Evolutionary conservation across 1,140 invertebrate genomes (phyloP).

Genomic region (Dinothrombium tinctorium): DNA sequence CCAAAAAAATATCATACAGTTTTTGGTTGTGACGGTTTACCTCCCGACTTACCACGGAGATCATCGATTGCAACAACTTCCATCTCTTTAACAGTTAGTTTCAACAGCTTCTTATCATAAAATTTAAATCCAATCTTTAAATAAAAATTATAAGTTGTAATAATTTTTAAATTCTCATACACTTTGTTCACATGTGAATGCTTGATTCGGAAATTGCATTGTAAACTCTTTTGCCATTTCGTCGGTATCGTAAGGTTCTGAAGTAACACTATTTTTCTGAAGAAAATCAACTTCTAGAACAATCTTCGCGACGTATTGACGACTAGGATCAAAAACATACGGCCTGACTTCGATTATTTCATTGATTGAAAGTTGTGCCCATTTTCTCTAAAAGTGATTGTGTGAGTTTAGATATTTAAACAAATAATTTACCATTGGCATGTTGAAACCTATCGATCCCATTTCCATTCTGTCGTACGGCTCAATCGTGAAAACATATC

Average conservation of each 20-base stretch:
- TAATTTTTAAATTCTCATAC: too few species aligned
- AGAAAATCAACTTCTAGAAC: constrained; percentile 74
- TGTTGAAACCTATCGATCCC: constrained; percentile 64
- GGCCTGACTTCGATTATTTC: constrained; percentile 57
- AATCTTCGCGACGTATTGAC: constrained; percentile 58
- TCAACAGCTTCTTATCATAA: constrained; percentile 63
- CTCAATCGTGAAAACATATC: constrained; percentile 62
- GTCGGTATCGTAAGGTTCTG: constrained; percentile 84
- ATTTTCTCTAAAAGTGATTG: constrained; percentile 48
- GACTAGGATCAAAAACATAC: constrained; percentile 40
- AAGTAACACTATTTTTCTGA: constrained; percentile 55
- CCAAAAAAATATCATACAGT: constrained; percentile 3
- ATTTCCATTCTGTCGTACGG: constrained; percentile 42
- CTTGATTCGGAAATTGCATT: constrained; percentile 4
- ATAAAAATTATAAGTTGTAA: too few species aligned
- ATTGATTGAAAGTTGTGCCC: constrained; percentile 67
- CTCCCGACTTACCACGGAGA: background rate
- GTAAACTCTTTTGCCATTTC: constrained; percentile 59
- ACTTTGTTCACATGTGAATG: constrained; percentile 67
- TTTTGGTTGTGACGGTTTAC: background rate
- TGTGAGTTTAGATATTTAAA: constrained; percentile 1
- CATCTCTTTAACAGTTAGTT: constrained; percentile 58
- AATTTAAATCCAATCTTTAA: constrained; percentile 67
- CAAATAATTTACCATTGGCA: constrained; percentile 30
- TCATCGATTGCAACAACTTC: constrained; percentile 26